phyloP scores from a whole-genome alignment of 2,888 invertebrate genomes.

The Operophtera brumata region DNA sequence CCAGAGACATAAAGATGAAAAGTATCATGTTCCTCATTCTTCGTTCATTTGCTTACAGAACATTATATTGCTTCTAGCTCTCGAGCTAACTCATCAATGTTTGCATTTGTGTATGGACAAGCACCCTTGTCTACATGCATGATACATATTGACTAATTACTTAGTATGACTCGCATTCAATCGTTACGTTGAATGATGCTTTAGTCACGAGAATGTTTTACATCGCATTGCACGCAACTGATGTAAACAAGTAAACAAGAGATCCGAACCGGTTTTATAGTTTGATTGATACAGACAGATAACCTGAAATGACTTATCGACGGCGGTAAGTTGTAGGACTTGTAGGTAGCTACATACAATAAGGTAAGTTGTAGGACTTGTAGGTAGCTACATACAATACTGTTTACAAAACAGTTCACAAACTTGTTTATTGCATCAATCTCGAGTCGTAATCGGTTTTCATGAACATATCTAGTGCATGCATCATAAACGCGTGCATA shows the following conservation, averaged over 20 bases:
- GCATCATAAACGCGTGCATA: conserved; percentile 19
- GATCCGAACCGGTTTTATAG: background rate
- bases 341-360: background rate
- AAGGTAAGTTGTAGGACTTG: too few species aligned
- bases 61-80: conserved; percentile 20
- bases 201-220: conserved; percentile 28
- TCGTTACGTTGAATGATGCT: conserved; percentile 22
- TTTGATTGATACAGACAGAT: conserved; percentile 7
- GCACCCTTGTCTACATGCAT: conserved; percentile 16
- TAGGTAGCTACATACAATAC: background rate
- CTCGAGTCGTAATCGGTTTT: conserved; percentile 26
- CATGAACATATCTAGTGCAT: conserved; percentile 23
- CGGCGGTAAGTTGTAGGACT: background rate
- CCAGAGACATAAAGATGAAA: too few species aligned
- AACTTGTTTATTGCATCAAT: conserved; percentile 28
- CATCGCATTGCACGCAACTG: conserved; percentile 11
- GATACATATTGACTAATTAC: conserved; percentile 29
- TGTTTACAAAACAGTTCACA: conserved; percentile 8
- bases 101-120: conserved; percentile 23
- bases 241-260: conserved; percentile 18
- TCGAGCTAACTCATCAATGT: conserved; percentile 25
- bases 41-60: conserved; percentile 24
- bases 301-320: background rate
- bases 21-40: too few species aligned
- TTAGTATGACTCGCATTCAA: conserved; percentile 25